Evolutionary conservation across 1,140 invertebrate species (phyloP).

Genomic region (Drosophila ambigua): DNA sequence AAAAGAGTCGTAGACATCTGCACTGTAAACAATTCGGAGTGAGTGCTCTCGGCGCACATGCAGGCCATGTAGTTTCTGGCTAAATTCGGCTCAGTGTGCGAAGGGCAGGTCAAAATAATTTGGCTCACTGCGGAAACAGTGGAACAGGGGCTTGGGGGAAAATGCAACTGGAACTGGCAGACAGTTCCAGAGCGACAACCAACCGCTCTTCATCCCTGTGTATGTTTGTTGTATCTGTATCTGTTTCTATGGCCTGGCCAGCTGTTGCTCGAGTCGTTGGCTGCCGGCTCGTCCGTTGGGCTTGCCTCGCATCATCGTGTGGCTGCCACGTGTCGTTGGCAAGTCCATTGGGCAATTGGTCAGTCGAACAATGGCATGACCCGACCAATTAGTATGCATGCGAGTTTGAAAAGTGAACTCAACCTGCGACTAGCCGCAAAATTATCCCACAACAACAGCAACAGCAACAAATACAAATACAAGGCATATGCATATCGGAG

Average conservation of each 20-base stretch:
- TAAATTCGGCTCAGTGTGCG: constrained; percentile 49
- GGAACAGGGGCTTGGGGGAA: constrained; percentile 5
- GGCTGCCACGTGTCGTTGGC: constrained; percentile 74
- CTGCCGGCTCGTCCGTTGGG: constrained; percentile 5
- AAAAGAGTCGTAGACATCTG: constrained; percentile 53
- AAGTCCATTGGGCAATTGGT: constrained; percentile 71
- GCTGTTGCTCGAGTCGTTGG: constrained; percentile 43
- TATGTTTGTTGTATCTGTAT: constrained; percentile 11
- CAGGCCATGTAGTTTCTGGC: not conserved
- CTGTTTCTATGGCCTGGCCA: constrained; percentile 47
- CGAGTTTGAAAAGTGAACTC: constrained; percentile 75
- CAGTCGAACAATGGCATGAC: constrained; percentile 40
- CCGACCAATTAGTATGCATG: constrained; percentile 58
- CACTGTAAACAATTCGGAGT: constrained; percentile 33
- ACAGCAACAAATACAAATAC: not conserved
- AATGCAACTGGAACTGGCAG: constrained; percentile 8
- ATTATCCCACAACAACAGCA: constrained; percentile 4
- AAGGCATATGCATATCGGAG: constrained; percentile 14
- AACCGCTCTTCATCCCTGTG: constrained; percentile 21
- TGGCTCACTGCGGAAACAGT: constrained; percentile 62
- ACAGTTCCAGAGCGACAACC: not conserved
- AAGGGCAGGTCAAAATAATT: constrained; percentile 71
- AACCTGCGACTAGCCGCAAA: constrained; percentile 47
- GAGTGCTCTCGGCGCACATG: no score
- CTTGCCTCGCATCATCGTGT: constrained; percentile 47